phyloP scores from a whole-genome alignment of 2,113 vertebrate genomes.

The Neofelis nebulosa region DNA sequence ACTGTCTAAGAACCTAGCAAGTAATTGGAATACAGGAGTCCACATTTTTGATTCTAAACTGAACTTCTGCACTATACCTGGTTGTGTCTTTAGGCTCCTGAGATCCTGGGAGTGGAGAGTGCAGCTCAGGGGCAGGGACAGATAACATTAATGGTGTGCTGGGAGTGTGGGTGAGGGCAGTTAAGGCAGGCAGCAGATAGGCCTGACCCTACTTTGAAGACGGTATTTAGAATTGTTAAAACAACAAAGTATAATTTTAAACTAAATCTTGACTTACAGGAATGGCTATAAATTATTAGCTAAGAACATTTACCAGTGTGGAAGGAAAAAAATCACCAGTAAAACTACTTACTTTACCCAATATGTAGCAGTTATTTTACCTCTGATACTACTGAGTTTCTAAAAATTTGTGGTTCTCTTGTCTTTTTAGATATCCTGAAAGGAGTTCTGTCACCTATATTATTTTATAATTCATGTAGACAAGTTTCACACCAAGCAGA shows the following conservation, averaged over 20 bases:
- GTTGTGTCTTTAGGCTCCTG: neutral
- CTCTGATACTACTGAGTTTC: neutral
- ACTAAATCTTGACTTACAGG: slow-evolving; percentile 73
- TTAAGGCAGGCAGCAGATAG: neutral
- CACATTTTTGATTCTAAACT: slow-evolving; percentile 10
- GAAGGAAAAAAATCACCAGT: neutral
- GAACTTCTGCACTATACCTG: neutral
- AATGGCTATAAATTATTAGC: slow-evolving; percentile 79
- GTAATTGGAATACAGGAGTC: neutral
- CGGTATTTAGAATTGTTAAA: slow-evolving; percentile 76
- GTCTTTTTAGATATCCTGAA: slow-evolving; percentile 14
- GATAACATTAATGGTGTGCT: neutral
- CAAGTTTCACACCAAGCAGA: neutral
- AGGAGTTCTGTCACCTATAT: neutral
- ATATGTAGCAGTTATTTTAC: neutral
- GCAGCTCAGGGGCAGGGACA: neutral
- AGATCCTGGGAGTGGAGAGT: neutral
- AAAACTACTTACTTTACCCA: slow-evolving; percentile 14
- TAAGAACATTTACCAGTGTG: slow-evolving; percentile 37
- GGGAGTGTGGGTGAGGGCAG: neutral
- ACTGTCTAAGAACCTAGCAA: neutral
- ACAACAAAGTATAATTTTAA: slow-evolving; percentile 71
- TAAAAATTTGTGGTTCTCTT: slow-evolving; percentile 20
- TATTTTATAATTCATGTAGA: slow-evolving; percentile 20
- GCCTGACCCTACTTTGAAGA: slow-evolving; percentile 62